Evolutionary conservation across 2,888 invertebrate species (phyloP).

Genomic region (Melinaea menophilus): DNA sequence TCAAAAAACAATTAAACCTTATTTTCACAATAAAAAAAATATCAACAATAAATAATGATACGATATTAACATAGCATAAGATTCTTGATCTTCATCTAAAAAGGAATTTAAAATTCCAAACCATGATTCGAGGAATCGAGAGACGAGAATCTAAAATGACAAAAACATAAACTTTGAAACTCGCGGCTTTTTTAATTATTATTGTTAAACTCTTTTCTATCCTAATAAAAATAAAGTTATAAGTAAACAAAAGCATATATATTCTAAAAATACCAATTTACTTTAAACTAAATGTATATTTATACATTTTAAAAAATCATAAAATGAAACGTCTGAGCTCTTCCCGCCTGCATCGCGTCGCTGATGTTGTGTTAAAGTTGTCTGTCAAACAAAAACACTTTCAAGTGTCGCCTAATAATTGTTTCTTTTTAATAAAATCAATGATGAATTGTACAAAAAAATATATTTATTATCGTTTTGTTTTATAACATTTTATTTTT

Average conservation of each 20-base stretch:
- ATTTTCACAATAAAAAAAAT: too few species aligned
- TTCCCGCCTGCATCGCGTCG: constrained; percentile 51
- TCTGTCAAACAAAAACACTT: constrained; percentile 66
- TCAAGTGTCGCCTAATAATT: constrained; percentile 33
- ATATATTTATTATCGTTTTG: constrained; percentile 36
- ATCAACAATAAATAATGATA: too few species aligned
- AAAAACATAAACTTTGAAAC: constrained; percentile 24
- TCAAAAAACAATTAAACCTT: too few species aligned
- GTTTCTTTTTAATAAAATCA: constrained; percentile 51
- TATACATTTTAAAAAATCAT: constrained; percentile 18
- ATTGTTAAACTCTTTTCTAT: not conserved
- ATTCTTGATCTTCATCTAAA: not conserved
- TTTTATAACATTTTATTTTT: constrained; percentile 30
- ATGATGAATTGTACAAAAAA: constrained; percentile 42
- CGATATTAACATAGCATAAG: too few species aligned
- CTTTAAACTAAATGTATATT: not conserved
- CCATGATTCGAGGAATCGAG: not conserved
- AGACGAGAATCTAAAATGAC: constrained; percentile 3
- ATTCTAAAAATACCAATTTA: not conserved
- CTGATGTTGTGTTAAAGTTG: constrained; percentile 39
- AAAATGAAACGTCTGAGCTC: constrained; percentile 51
- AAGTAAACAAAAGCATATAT: not conserved
- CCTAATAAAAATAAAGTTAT: not conserved
- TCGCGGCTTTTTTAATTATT: constrained; percentile 11
- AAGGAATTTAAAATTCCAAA: not conserved